Percentiles rank a stretch among this genome's conserved stretches.
phyloP scores from a whole-genome alignment of 1,140 invertebrate species.

The Drosophila mojavensis region DNA sequence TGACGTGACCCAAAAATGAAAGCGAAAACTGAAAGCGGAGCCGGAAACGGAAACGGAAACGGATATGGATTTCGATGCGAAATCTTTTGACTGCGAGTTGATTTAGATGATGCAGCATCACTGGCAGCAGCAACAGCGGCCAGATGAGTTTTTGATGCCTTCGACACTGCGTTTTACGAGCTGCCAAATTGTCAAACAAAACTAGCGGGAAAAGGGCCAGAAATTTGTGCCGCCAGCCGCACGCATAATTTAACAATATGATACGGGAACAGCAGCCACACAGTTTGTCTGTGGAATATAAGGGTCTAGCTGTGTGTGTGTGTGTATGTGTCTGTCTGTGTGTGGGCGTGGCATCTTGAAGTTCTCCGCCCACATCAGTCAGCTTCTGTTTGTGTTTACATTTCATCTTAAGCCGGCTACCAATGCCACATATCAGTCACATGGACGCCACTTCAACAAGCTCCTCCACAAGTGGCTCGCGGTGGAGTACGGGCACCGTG shows the following conservation, averaged over 20 bases:
- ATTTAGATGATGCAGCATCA: slow-evolving; percentile 43
- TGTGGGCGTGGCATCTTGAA: background rate
- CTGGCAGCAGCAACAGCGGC: slow-evolving; percentile 11
- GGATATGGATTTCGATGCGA: slow-evolving; percentile 6
- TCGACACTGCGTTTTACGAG: slow-evolving; percentile 63
- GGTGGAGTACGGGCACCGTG: too few species aligned
- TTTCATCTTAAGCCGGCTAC: slow-evolving; percentile 68
- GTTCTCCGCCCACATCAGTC: background rate
- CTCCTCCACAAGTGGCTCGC: slow-evolving; percentile 2
- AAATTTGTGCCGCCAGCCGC: slow-evolving; percentile 31
- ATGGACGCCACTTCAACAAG: slow-evolving; percentile 69
- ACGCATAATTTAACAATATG: slow-evolving; percentile 73
- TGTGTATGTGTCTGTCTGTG: background rate
- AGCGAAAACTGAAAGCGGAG: background rate
- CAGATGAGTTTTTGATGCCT: slow-evolving; percentile 23
- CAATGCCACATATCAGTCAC: slow-evolving; percentile 75
- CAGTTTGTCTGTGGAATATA: background rate
- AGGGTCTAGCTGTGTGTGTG: background rate
- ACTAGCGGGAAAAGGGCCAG: slow-evolving; percentile 11
- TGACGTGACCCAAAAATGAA: slow-evolving; percentile 6
- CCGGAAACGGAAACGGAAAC: background rate
- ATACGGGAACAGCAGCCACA: background rate
- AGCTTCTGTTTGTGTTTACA: slow-evolving; percentile 72
- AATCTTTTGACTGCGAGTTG: slow-evolving; percentile 18
- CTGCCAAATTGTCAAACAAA: slow-evolving; percentile 59